These are phyloP conservation scores for Drosophila niveifrons DNA, from an alignment of 2,888 invertebrate species.

Conservation along the genomic window DNA sequence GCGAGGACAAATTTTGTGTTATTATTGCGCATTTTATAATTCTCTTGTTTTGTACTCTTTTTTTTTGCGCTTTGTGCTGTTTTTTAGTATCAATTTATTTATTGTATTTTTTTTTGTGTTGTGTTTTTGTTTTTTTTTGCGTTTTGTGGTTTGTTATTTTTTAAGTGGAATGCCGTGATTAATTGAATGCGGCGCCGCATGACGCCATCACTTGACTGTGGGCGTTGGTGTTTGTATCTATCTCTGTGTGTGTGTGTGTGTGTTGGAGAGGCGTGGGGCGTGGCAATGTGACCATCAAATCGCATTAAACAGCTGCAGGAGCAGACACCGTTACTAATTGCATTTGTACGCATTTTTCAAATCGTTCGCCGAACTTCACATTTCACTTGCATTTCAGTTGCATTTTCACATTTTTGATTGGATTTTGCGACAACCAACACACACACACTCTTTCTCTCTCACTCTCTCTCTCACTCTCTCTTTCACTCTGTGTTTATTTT, in stretches of 20 bases:
- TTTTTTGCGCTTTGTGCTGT: neutral
- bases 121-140: neutral
- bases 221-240: neutral
- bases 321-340: slow-evolving; percentile 41
- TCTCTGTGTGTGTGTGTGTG: neutral
- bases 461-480: neutral
- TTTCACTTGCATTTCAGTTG: slow-evolving; percentile 30
- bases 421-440: slow-evolving; percentile 31
- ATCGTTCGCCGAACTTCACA: slow-evolving; percentile 29
- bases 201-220: slow-evolving; percentile 2
- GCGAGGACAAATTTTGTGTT: slow-evolving; percentile 37
- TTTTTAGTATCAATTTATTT: slow-evolving; percentile 7
- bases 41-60: neutral
- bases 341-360: slow-evolving; percentile 40
- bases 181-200: slow-evolving; percentile 44
- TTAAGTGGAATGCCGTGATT: slow-evolving; percentile 43
- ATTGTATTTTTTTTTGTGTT: neutral
- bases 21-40: slow-evolving; percentile 5
- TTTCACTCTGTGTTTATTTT: neutral
- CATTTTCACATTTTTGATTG: slow-evolving; percentile 50
- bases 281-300: slow-evolving; percentile 37
- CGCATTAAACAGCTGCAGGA: slow-evolving; percentile 23
- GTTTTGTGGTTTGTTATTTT: slow-evolving; percentile 12
- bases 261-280: slow-evolving; percentile 3
- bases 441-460: too few species aligned